Evolutionary conservation across 2,888 invertebrate species (phyloP).

Genomic region (Gandaritis pyraliata): DNA sequence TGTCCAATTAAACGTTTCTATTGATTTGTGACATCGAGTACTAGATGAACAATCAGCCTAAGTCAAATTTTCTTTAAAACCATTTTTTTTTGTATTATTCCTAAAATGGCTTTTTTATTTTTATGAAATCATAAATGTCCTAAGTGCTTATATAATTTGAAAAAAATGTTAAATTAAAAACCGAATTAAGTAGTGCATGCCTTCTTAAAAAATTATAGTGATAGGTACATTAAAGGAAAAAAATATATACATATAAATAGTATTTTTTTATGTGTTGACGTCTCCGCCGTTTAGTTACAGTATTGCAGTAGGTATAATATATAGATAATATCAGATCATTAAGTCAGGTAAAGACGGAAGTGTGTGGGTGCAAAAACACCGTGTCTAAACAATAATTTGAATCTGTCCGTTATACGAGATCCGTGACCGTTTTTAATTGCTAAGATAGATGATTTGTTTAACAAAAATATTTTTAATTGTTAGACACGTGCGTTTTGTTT

Average conservation of each 20-base stretch:
- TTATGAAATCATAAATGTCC: too few relatives aligned
- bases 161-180: too few relatives aligned
- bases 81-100: constrained; percentile 1
- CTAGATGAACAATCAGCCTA: constrained; percentile 7
- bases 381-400: constrained; percentile 83
- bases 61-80: not conserved
- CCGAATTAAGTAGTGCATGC: too few relatives aligned
- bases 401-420: constrained; percentile 64
- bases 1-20: constrained; percentile 51
- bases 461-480: constrained; percentile 73
- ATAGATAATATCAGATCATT: constrained; percentile 72
- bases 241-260: too few relatives aligned
- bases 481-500: constrained; percentile 74
- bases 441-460: constrained; percentile 73
- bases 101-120: too few relatives aligned
- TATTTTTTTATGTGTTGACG: constrained; percentile 15
- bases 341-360: constrained; percentile 78
- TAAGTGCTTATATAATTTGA: too few relatives aligned
- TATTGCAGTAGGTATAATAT: constrained; percentile 74
- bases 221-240: too few relatives aligned
- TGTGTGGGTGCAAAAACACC: constrained; percentile 83
- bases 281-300: constrained; percentile 58
- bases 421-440: constrained; percentile 78
- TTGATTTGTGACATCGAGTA: constrained; percentile 57
- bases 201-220: too few relatives aligned